phyloP scores from a whole-genome alignment of 2,113 vertebrate genomes.

The Antennarius striatus region DNA sequence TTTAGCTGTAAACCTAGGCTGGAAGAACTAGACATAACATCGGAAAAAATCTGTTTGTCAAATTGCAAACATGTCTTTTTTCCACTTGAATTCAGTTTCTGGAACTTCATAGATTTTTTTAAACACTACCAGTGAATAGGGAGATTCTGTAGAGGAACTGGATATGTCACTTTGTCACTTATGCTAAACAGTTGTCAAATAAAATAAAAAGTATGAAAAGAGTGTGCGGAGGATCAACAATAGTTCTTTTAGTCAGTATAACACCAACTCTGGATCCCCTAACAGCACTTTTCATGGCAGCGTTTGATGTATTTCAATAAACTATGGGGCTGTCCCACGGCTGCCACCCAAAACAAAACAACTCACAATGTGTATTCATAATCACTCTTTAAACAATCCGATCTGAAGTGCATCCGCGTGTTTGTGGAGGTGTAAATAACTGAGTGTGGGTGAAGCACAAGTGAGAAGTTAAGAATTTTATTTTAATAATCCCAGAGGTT shows the following conservation, averaged over 20 bases:
- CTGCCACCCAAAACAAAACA: constrained; percentile 43
- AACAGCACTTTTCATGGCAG: constrained; percentile 14
- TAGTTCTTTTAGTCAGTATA: constrained; percentile 58
- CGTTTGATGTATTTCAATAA: constrained; percentile 46
- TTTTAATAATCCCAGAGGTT: constrained; percentile 33
- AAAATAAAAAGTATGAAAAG: constrained; percentile 29
- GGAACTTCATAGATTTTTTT: neutral
- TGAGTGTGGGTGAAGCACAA: constrained; percentile 30
- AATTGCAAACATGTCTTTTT: constrained; percentile 7
- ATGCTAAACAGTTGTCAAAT: constrained; percentile 27
- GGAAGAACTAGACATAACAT: too few relatives aligned
- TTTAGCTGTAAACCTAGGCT: too few relatives aligned
- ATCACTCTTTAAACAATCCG: constrained; percentile 32
- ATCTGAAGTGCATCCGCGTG: constrained; percentile 35
- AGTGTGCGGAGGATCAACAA: constrained; percentile 51
- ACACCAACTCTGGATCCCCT: constrained; percentile 44
- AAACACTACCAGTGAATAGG: neutral
- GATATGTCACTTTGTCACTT: constrained; percentile 33
- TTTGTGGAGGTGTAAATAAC: constrained; percentile 13
- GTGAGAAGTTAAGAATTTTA: constrained; percentile 25
- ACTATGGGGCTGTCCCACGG: constrained; percentile 58
- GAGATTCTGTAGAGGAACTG: constrained; percentile 47
- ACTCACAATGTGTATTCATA: constrained; percentile 38
- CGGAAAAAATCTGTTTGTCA: too few relatives aligned
- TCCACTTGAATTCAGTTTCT: neutral